Evolutionary conservation across 2,113 vertebrate genomes (phyloP), one percentile per base, ranked within the genome.

Genomic region (Hystrix brachyura): DNA sequence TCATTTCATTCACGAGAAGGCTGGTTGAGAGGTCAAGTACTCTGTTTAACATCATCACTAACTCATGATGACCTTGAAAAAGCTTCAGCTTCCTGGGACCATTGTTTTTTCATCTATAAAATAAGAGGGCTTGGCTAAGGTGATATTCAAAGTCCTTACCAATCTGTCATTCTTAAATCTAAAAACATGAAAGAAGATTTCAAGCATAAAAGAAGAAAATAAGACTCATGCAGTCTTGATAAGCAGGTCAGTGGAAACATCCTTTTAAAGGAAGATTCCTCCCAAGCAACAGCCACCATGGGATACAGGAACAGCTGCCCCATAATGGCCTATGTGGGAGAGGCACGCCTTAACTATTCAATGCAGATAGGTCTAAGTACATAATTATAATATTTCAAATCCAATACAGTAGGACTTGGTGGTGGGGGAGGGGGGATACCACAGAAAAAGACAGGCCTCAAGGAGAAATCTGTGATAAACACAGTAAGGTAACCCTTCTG

Each of bases 271-370:
- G 59, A 92, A 94, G 74, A 95, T 93, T 80, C 72, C 74, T 91
- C 18, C 15, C 80, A 87, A 74, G 25, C n/a, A 43, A 88, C 34
- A 82, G 74, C n/a, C 53, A 67, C 74, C 74, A 80, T 1, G 25
- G 59, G 38, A 23, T 67, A 93, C 48, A 71, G 62, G 82, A 93
- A 92, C 89, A 97, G 96, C 88, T 97, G 91, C 48, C 51, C 80
- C 15, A 10, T 57, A 88, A 79, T 10, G 55, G 59, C 74, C 43
- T 86, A 72, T 43, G 86, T 82, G 91, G 93, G 93, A 86, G 82
- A 95, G 79, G 15, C 59, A 59, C 46, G 89, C 95, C 90, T 93
- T 84, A 80, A 94, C 92, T 89, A 94, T 55, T 87, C 72, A 94
- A 15, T 51, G 74, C 43, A 71, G 84, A 14, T 38, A 95, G 91